Evolutionary conservation across 2,888 invertebrate genomes (phyloP).

Genomic region (Drosophila mettleri): DNA sequence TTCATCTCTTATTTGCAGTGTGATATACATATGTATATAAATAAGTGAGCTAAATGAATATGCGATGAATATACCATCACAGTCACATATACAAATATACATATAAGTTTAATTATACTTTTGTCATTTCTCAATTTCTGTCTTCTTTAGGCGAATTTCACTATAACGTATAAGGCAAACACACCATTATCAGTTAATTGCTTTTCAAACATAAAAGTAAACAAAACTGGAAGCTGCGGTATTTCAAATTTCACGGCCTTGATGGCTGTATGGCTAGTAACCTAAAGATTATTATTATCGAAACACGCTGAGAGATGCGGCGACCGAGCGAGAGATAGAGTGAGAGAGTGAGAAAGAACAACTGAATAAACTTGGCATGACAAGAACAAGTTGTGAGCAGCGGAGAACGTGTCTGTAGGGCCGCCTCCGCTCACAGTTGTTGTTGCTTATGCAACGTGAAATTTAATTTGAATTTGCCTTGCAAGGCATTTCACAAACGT

Average conservation of each 20-base stretch:
- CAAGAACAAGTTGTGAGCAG: conserved; percentile 28
- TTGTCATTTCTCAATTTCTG: too few species aligned
- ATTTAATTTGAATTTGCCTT: conserved; percentile 8
- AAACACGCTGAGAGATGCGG: neutral
- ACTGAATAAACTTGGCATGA: conserved; percentile 32
- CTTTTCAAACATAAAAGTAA: conserved; percentile 56
- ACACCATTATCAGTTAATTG: conserved; percentile 55
- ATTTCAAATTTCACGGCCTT: conserved; percentile 63
- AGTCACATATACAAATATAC: neutral
- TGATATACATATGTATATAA: neutral
- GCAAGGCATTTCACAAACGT: conserved; percentile 39
- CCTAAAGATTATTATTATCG: conserved; percentile 35
- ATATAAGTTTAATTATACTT: neutral
- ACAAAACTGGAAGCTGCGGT: conserved; percentile 68
- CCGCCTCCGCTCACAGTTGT: conserved; percentile 5
- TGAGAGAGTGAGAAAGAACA: conserved; percentile 24
- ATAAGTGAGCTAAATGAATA: neutral
- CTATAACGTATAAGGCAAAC: conserved; percentile 32
- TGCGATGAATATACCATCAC: neutral
- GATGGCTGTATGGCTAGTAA: conserved; percentile 23
- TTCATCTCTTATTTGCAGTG: neutral
- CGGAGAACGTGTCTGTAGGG: conserved; percentile 12
- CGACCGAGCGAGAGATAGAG: neutral
- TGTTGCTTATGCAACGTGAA: conserved; percentile 63
- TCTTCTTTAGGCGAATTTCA: conserved; percentile 11